A percentile compares a stretch with the other conserved stretches of the same genome.
These are phyloP conservation scores for Hydrozoanthus gracilis DNA, from an alignment of 92 coral and sea anemone species.

Conservation along the genomic window DNA sequence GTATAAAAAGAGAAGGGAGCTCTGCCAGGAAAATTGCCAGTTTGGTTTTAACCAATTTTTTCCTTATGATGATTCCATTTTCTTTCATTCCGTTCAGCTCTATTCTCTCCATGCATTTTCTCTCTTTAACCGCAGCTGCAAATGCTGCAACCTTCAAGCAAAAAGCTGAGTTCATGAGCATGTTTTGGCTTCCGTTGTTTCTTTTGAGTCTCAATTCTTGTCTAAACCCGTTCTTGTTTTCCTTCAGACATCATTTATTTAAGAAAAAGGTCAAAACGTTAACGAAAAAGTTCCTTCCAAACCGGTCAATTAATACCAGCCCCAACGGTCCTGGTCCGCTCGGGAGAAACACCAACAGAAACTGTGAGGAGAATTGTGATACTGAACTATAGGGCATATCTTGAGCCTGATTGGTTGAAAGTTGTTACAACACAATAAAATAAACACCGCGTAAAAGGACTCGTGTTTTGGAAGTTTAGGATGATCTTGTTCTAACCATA, in stretches of 20 bases:
- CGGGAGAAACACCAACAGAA: too few relatives aligned
- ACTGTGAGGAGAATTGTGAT: too few relatives aligned
- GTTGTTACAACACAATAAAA: too few relatives aligned
- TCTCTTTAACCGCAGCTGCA: not conserved
- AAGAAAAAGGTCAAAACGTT: too few relatives aligned
- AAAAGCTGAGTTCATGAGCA: constrained; percentile 14
- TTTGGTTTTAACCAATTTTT: constrained; percentile 16
- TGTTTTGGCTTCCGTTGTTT: constrained; percentile 28
- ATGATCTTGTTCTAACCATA: too few relatives aligned
- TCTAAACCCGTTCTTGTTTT: constrained; percentile 23
- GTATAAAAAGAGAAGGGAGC: constrained; percentile 21
- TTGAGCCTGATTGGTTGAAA: too few relatives aligned
- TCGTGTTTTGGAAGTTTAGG: too few relatives aligned
- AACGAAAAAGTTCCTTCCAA: too few relatives aligned
- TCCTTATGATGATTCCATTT: constrained; percentile 24
- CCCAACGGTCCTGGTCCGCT: too few relatives aligned
- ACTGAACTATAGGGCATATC: too few relatives aligned
- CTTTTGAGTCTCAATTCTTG: constrained; percentile 18
- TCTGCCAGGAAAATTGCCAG: constrained; percentile 24
- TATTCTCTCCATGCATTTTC: not conserved
- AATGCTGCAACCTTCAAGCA: not conserved
- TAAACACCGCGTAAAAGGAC: too few relatives aligned
- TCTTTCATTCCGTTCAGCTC: constrained; percentile 34
- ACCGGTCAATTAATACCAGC: too few relatives aligned
- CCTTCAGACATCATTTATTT: constrained; percentile 13